These are phyloP conservation scores for Punctoribates punctum DNA, from an alignment of 2,888 invertebrate species.

Conservation along the genomic window DNA sequence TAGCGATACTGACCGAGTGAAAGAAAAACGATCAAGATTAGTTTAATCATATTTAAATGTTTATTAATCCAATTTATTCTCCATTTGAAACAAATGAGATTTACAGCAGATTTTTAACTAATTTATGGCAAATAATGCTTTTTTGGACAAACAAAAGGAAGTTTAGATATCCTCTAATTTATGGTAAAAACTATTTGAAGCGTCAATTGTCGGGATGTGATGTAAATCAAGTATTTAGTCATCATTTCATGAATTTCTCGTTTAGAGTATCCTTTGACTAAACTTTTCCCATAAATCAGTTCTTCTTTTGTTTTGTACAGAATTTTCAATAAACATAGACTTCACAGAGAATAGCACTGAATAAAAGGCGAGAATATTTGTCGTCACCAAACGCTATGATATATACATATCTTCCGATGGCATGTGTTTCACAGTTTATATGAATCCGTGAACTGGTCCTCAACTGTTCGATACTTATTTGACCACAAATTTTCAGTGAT, in stretches of 20 bases:
- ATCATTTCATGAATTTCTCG: no score
- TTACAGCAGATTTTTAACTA: neutral
- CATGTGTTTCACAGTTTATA: conserved; percentile 55
- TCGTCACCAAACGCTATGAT: conserved; percentile 58
- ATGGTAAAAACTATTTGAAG: neutral
- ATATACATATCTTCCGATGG: conserved; percentile 56
- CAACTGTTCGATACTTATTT: conserved; percentile 4
- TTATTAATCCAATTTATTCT: no score
- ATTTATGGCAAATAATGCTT: neutral
- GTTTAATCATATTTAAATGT: neutral
- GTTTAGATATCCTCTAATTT: conserved; percentile 19
- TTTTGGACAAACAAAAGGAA: conserved; percentile 9
- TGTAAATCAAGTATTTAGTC: neutral
- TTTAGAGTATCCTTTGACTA: no score
- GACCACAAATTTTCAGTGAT: neutral
- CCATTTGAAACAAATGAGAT: neutral
- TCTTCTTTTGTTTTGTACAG: neutral
- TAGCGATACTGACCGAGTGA: neutral
- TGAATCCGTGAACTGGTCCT: conserved; percentile 51
- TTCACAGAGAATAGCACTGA: conserved; percentile 58
- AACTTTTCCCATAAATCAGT: neutral
- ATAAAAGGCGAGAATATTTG: conserved; percentile 55
- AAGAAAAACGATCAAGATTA: neutral
- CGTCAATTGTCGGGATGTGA: conserved; percentile 17
- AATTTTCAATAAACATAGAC: conserved; percentile 55